Evolutionary conservation across 2,113 vertebrate genomes (phyloP), one percentile per base, ranked within the genome.

Genomic region (Pachycephala philippinensis): DNA sequence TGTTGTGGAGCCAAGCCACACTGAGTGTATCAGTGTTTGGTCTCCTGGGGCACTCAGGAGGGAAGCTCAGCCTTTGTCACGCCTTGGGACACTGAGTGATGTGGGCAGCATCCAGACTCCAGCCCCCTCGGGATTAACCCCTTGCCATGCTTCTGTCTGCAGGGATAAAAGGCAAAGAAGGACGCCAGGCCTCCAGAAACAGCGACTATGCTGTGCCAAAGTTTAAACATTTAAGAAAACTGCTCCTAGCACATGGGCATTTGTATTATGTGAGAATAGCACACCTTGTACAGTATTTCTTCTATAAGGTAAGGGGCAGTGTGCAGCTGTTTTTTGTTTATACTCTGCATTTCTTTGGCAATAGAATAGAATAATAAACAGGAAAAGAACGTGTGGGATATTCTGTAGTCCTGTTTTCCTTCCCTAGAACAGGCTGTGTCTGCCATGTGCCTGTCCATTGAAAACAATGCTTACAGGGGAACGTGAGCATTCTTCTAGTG

Each of bases 241-340:
- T 99, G 60, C 95, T 99, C 13, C 97, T 99, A 97, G 99, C 96
- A 77, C 99, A 99, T 27, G 99, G 99, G 42, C 99, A 99, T 98
- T 99, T 99, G 37, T 99, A 99, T 97, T 99, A 99, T 33, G 99
- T 99, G 84, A 99, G 99, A 97, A 99, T 99, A 97, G 98, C 99
- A 91, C 99, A 99, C 92, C 98, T 99, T 92, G 99, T 99, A 97
- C 99, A 99, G 93, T 99, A 99, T 98, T 99, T 99, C 98, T 99
- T 99, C 98, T 99, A 99, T 98, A 99, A 99, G 99, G 99, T 99
- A 98, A 90, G 95, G 69, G 49, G 35, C 37, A 16, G 37, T 9
- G 42, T 87, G 70, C 53, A 50, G 21, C 54, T 90, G 64, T 17
- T 68, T 35, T 69, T 49, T 76, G 35, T 52, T 33, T 35, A 19